Conservation (phyloP, 2,888 invertebrate genomes). For the Agrochola circellaris region DNA sequence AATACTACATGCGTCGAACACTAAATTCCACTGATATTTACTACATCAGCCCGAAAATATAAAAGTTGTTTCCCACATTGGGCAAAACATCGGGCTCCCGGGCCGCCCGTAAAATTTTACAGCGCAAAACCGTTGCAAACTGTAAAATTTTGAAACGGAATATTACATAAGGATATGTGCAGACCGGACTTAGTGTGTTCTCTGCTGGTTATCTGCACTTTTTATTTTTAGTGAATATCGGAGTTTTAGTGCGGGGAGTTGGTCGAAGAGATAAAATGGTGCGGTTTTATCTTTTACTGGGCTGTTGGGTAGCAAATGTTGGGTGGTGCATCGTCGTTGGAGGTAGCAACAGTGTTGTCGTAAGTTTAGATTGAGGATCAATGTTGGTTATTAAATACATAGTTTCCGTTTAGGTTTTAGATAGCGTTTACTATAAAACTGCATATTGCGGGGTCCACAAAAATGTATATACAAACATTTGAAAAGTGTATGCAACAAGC, state of each 20-base stretch:
- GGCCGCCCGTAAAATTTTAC: constrained; percentile 72
- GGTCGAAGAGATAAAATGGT: constrained; percentile 40
- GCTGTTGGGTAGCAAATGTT: constrained; percentile 16
- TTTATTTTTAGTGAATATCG: constrained; percentile 59
- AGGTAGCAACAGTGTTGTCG: constrained; percentile 19
- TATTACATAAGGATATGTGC: constrained; percentile 55
- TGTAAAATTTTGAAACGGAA: constrained; percentile 62
- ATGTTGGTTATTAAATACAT: background rate
- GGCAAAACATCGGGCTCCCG: constrained; percentile 43
- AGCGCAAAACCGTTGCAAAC: constrained; percentile 68
- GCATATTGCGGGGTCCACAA: too few species aligned
- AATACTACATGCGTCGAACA: constrained; percentile 38
- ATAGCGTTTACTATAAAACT: too few species aligned
- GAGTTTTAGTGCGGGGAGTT: constrained; percentile 36
- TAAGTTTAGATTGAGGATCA: background rate
- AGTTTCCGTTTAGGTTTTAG: too few species aligned
- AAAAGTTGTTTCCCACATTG: constrained; percentile 64
- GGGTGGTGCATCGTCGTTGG: background rate
- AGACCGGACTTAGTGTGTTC: constrained; percentile 44
- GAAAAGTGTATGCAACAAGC: too few species aligned
- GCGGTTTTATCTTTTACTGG: constrained; percentile 42
- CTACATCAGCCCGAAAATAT: constrained; percentile 60
- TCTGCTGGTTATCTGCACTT: constrained; percentile 43
- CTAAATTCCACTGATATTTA: constrained; percentile 65
- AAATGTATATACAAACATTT: too few species aligned